Base-by-base conservation (phyloP, 1,140 invertebrate species). In the Probaryconus sp. region DNA sequence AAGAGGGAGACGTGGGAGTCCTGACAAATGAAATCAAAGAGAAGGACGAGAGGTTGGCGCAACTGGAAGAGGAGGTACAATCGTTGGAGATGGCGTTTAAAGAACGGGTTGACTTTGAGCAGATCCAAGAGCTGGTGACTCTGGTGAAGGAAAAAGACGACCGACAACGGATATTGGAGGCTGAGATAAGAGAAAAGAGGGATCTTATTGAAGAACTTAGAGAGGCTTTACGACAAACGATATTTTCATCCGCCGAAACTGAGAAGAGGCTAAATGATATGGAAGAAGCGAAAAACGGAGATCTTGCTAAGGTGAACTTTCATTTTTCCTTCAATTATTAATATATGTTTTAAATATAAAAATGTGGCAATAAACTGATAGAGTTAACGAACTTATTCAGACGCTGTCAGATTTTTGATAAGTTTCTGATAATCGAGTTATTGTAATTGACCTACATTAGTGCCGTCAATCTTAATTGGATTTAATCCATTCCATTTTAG, bases 241-340 rank as follows among this genome's bases (percentile, higher is more conserved):
- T 93, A 24, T 79, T 90, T 68, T 91, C 93, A 64, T 90, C 91
- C 9, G 89, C 89, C 1, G 91, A 93, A 51, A 85, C 90, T 35
- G 92, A 93, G 60, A 88, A 87, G 30, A 90, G 91, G 70, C 88
- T 92, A 17, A 90, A 89, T 70, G 81, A 89, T 38, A 91, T 92
- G 67, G 90, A 92, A 79, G 87, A 88, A 55, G 85, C 88, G 53
- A 88, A 89, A 71, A 89, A 90, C 75, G 87, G 89, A 74, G 90
- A 92, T 58, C 85, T 92, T 69, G 88, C 91, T 78, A 91, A 90
- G 89, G 92, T 93, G 85, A 89, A 79, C 79, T 38, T 5, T 7
- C 24, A 40, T 11, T 50, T 6, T 18, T n/a, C n/a, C n/a, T n/a
- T n/a, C n/a, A n/a, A n/a, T n/a, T n/a, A n/a, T n/a, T n/a, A n/a